A percentile compares a stretch with the other conserved stretches of the same genome.
These are phyloP conservation scores for Ceryle rudis DNA, from an alignment of 2,797 vertebrate species.

Conservation along the genomic window DNA sequence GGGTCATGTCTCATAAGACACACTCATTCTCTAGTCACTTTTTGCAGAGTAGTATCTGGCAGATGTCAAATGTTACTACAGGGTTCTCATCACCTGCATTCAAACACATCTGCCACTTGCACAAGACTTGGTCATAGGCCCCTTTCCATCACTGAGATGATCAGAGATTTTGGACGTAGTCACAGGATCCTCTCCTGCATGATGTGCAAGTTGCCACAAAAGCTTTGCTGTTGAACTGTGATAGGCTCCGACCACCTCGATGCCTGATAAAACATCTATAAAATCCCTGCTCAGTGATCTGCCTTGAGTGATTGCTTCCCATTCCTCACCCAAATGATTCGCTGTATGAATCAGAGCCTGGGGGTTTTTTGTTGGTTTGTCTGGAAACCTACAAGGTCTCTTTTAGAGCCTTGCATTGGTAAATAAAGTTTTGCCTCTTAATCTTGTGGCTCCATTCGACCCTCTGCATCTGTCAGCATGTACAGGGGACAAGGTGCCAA, in stretches of 20 bases:
- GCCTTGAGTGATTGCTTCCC: not conserved
- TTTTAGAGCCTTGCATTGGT: not conserved
- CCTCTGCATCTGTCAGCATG: not conserved
- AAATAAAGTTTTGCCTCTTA: not conserved
- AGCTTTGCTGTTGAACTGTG: not conserved
- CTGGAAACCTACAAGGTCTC: not conserved
- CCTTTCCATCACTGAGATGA: not conserved
- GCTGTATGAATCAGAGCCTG: not conserved
- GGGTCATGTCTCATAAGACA: not conserved
- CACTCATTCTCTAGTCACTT: not conserved
- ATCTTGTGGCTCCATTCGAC: not conserved
- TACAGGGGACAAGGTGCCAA: not conserved
- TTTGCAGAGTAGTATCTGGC: not conserved
- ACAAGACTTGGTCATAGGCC: not conserved
- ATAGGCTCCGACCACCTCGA: accelerated
- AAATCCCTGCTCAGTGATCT: not conserved
- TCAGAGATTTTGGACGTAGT: not conserved
- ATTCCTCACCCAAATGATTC: not conserved
- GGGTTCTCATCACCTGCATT: not conserved
- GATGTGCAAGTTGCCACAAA: not conserved
- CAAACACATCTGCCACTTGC: not conserved
- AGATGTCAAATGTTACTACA: too few relatives aligned
- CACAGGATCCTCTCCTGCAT: not conserved
- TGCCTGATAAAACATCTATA: not conserved
- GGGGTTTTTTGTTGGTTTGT: not conserved